These are phyloP conservation scores for Maniola jurtina DNA, from an alignment of 1,140 invertebrate genomes.

Conservation along the genomic window DNA sequence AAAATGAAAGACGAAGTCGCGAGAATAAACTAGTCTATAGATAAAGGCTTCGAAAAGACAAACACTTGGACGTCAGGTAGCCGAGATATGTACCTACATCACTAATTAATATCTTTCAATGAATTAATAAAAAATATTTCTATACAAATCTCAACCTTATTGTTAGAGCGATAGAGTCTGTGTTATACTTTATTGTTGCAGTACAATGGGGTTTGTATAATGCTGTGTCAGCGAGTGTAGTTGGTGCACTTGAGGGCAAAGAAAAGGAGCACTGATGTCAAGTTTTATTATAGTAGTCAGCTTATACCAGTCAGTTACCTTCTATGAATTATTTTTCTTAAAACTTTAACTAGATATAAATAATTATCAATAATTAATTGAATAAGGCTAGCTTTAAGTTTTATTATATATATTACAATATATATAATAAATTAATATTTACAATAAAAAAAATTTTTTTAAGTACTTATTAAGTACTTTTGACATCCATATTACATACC, in stretches of 20 bases:
- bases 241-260: constrained; percentile 38
- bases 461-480: too few species aligned
- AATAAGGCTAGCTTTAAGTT: too few species aligned
- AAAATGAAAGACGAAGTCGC: too few species aligned
- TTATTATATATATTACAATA: too few species aligned
- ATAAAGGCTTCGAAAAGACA: constrained; percentile 8
- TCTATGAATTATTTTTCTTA: too few species aligned
- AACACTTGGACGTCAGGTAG: constrained; percentile 41
- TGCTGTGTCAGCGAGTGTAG: constrained; percentile 47
- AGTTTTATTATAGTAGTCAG: background rate
- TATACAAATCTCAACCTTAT: constrained; percentile 21
- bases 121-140: constrained; percentile 8
- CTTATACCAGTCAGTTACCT: too few species aligned
- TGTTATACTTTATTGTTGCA: background rate
- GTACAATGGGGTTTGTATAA: constrained; percentile 10
- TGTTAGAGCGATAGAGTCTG: background rate
- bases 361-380: too few species aligned
- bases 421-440: too few species aligned
- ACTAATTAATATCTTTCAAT: constrained; percentile 52
- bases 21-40: too few species aligned
- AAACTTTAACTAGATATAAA: too few species aligned
- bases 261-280: constrained; percentile 17
- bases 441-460: too few species aligned
- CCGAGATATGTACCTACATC: constrained; percentile 38
- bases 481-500: too few species aligned